phyloP scores from a whole-genome alignment of 2,113 vertebrate species.

The Triplophysa tibetana region DNA sequence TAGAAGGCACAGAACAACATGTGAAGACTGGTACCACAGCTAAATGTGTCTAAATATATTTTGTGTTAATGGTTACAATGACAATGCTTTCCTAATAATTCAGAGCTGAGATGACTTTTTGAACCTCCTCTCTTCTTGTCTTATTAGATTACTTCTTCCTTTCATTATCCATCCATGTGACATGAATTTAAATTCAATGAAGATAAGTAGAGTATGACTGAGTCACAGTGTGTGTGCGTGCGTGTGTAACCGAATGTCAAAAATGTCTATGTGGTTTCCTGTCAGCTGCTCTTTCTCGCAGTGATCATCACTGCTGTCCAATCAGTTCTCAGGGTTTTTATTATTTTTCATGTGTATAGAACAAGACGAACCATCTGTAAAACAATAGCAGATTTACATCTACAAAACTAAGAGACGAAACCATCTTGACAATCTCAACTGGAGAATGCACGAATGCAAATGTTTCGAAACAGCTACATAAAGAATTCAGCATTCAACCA shows the following conservation, averaged over 20 bases:
- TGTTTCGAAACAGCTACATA: neutral
- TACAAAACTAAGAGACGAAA: neutral
- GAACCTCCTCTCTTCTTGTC: neutral
- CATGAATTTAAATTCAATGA: slow-evolving; percentile 54
- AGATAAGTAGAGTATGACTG: slow-evolving; percentile 45
- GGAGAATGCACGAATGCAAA: neutral
- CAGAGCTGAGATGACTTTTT: slow-evolving; percentile 18
- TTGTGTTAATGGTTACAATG: too few relatives aligned
- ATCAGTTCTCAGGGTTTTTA: neutral
- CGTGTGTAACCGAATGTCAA: slow-evolving; percentile 17
- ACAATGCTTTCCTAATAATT: neutral
- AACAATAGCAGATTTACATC: neutral
- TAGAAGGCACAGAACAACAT: too few relatives aligned
- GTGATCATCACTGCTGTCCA: slow-evolving; percentile 7
- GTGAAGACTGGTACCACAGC: too few relatives aligned
- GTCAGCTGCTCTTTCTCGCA: slow-evolving; percentile 58
- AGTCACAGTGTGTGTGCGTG: slow-evolving; percentile 39
- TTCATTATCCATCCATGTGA: slow-evolving; percentile 50
- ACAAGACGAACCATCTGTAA: slow-evolving; percentile 1
- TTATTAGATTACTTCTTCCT: neutral
- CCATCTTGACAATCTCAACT: neutral
- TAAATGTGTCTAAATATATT: too few relatives aligned
- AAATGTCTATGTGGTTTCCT: slow-evolving; percentile 54
- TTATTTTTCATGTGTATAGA: neutral
- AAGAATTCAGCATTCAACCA: neutral